Conservation (phyloP, 2,113 vertebrate species). For the Cnemophilus loriae region DNA sequence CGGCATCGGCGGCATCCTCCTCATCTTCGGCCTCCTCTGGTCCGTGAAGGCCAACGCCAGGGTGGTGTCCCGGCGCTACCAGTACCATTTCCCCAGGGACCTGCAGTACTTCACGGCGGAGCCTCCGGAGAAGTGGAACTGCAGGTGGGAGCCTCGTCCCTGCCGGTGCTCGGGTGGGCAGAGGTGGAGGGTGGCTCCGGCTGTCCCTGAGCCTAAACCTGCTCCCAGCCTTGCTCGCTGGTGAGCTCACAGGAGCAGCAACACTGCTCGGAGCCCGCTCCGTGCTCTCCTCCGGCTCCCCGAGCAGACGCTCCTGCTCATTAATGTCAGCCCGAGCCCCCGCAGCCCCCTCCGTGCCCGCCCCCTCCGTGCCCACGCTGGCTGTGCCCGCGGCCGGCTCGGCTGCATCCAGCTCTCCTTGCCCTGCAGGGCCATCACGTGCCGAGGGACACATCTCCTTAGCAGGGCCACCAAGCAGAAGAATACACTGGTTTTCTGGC, state of each 20-base stretch:
- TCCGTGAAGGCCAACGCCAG: slow-evolving; percentile 54
- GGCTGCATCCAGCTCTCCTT: not conserved
- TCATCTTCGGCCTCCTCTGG: slow-evolving; percentile 71
- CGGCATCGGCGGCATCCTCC: slow-evolving; percentile 62
- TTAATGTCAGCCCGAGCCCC: not conserved
- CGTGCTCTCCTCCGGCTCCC: not conserved
- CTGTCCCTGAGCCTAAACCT: rapidly evolving
- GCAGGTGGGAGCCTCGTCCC: slow-evolving; percentile 46
- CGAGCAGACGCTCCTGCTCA: not conserved
- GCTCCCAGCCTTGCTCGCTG: not conserved
- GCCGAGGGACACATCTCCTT: not conserved
- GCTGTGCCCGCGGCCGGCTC: rapidly evolving
- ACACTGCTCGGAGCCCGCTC: rapidly evolving
- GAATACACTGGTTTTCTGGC: not conserved
- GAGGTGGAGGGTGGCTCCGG: not conserved
- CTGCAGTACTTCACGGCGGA: slow-evolving; percentile 65
- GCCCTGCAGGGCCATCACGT: not conserved
- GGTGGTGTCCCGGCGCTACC: slow-evolving; percentile 51
- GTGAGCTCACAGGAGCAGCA: not conserved
- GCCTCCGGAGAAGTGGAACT: slow-evolving; percentile 60
- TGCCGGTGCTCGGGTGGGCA: rapidly evolving
- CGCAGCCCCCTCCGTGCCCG: not conserved
- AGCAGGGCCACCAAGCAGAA: not conserved
- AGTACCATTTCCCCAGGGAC: slow-evolving; percentile 66
- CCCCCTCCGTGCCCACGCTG: not conserved